These are phyloP conservation scores for Cerastoderma edule DNA, from an alignment of 2,888 invertebrate genomes.

Conservation along the genomic window DNA sequence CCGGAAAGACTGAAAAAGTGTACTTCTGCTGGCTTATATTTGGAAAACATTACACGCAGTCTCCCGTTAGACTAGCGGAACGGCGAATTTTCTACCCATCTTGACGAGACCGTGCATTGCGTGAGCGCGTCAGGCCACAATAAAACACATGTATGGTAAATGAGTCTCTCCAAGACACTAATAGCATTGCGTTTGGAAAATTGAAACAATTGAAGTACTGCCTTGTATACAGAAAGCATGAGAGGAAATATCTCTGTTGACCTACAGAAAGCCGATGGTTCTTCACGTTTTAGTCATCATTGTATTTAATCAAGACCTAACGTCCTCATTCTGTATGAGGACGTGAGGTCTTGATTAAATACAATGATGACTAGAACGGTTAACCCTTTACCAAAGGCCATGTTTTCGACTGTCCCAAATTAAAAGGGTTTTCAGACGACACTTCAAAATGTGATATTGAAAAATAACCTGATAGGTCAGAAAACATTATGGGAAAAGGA, in stretches of 20 bases:
- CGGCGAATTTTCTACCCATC: neutral
- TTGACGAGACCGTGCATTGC: neutral
- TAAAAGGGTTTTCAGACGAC: too few relatives aligned
- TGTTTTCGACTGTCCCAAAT: too few relatives aligned
- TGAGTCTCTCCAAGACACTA: neutral
- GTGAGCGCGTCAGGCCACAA: neutral
- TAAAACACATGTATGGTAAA: too few relatives aligned
- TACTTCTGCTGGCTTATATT: neutral
- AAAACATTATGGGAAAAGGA: too few relatives aligned
- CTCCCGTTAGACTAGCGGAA: neutral
- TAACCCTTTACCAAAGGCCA: too few relatives aligned
- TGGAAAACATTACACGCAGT: neutral
- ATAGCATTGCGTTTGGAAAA: neutral
- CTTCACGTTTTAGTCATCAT: neutral
- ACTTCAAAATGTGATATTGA: too few relatives aligned
- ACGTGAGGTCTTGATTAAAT: conserved; percentile 1
- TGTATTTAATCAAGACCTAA: neutral
- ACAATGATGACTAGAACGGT: neutral
- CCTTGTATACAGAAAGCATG: neutral
- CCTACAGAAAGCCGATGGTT: neutral
- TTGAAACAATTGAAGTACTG: neutral
- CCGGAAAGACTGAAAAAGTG: neutral
- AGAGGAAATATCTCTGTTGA: neutral
- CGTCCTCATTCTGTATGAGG: too few relatives aligned
- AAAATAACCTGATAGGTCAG: too few relatives aligned